Evolutionary conservation across 1,140 invertebrate genomes (phyloP), one percentile per base, ranked within the genome.

Genomic region (Lithobius niger): DNA sequence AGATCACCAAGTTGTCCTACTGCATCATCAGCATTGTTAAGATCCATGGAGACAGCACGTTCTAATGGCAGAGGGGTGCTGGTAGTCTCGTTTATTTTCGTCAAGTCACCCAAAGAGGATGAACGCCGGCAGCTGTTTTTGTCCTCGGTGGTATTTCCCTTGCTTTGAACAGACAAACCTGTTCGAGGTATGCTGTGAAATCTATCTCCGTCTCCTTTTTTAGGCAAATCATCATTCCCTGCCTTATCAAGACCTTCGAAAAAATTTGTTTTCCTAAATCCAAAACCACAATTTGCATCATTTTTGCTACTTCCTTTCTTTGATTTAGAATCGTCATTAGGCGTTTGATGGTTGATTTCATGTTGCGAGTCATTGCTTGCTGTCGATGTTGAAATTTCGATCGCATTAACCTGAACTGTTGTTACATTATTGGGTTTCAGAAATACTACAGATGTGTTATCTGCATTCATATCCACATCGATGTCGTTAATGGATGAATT

Each of bases 1-100:
- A 6, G 6, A 6, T 31, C 28, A 2, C 3, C 26, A 6, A 54
- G 25, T 21, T 55, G 6, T 45, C 45, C 54, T 4, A 26, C 21
- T 26, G 25, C 15, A 16, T 3, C 52, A 40, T 83, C 82, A 16
- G 81, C 81, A 27, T 53, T 48, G 16, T 56, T 66, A 65, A 88
- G 81, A 57, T 88, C 86, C 13, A 88, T 67, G 60, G 85, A 88
- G 62, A 88, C 83, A 0, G 86, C 84, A 57, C 86, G 75, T 69
- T 88, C 85, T 21, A 88, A 67, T 22, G 79, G 56, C 6, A 47
- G 61, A 19, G 82, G 27, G 75, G 72, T n/a, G 65, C 67, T 44
- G 60, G 65, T 59, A 56, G 69, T 71, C 2, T 76, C 71, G 59
- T 84, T 81, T 57, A 86, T 79, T 65, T 80, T 81, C 0, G 84